Conservation (phyloP, 2,888 invertebrate species). For the Plemyria rubiginata region DNA sequence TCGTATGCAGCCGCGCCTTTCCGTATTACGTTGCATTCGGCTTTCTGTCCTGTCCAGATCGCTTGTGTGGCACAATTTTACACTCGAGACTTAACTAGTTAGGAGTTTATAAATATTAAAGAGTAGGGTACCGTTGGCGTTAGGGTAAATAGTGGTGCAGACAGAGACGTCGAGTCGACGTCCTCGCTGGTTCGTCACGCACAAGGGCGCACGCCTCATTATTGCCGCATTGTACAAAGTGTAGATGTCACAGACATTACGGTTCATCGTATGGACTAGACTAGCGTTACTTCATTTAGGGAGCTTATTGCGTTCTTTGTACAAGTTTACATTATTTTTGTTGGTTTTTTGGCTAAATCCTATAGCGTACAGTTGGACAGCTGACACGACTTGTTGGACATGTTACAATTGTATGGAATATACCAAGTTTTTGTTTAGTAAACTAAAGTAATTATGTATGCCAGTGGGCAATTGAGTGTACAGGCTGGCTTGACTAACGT, state of each 20-base stretch:
- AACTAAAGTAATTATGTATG: constrained; percentile 15
- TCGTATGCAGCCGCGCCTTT: constrained; percentile 42
- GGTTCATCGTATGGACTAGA: constrained; percentile 59
- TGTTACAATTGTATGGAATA: constrained; percentile 11
- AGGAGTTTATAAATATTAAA: constrained; percentile 79
- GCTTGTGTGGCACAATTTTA: constrained; percentile 81
- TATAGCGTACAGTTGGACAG: constrained; percentile 14
- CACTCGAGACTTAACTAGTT: constrained; percentile 78
- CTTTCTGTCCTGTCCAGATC: constrained; percentile 69
- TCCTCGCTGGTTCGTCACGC: constrained; percentile 43
- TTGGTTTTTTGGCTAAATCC: constrained; percentile 13
- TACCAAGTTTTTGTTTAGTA: constrained; percentile 15
- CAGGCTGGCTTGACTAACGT: constrained; percentile 7
- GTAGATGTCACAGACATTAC: constrained; percentile 67
- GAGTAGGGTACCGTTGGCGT: constrained; percentile 67
- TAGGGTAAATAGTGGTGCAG: constrained; percentile 60
- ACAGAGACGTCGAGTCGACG: constrained; percentile 38
- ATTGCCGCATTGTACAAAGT: constrained; percentile 68
- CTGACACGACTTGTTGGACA: constrained; percentile 13
- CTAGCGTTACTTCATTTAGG: constrained; percentile 65
- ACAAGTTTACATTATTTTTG: constrained; percentile 32
- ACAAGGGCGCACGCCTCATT: constrained; percentile 33
- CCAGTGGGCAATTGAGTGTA: constrained; percentile 10
- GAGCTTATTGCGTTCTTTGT: constrained; percentile 60
- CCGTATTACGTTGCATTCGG: constrained; percentile 57